These are phyloP conservation scores for Rhincodon typus DNA, from an alignment of 2,797 vertebrate genomes.

Conservation along the genomic window DNA sequence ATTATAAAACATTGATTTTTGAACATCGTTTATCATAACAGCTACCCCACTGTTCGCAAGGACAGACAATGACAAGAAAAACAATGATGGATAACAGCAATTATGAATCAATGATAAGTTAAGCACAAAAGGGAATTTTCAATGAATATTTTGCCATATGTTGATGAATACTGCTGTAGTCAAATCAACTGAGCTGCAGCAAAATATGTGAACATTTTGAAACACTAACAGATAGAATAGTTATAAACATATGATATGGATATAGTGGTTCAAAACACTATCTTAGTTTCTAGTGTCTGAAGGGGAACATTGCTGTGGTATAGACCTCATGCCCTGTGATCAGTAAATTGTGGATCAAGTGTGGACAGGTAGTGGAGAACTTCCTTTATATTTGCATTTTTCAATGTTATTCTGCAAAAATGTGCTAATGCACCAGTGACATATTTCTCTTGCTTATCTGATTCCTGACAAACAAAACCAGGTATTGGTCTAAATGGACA, in stretches of 20 bases:
- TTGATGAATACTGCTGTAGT: background rate
- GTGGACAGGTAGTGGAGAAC: background rate
- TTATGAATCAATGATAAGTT: constrained; percentile 31
- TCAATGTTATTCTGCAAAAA: background rate
- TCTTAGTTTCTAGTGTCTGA: background rate
- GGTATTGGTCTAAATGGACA: background rate
- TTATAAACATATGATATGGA: background rate
- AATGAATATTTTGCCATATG: constrained; percentile 1
- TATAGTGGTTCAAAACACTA: background rate
- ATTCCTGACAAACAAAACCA: background rate
- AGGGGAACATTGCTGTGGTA: no score
- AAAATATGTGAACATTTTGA: background rate
- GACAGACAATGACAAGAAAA: constrained; percentile 34
- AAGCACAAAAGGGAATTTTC: background rate
- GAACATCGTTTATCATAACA: constrained; percentile 23
- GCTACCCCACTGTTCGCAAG: constrained; percentile 2
- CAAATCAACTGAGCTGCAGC: background rate
- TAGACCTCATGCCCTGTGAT: background rate
- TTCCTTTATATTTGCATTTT: background rate
- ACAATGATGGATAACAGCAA: constrained; percentile 36
- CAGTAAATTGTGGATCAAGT: background rate
- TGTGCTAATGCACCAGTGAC: background rate
- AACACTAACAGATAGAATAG: background rate
- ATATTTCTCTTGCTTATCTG: background rate
- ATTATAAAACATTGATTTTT: constrained; percentile 16